These are phyloP conservation scores for Gnatocerus cornutus DNA, from an alignment of 2,888 invertebrate genomes.

Conservation along the genomic window DNA sequence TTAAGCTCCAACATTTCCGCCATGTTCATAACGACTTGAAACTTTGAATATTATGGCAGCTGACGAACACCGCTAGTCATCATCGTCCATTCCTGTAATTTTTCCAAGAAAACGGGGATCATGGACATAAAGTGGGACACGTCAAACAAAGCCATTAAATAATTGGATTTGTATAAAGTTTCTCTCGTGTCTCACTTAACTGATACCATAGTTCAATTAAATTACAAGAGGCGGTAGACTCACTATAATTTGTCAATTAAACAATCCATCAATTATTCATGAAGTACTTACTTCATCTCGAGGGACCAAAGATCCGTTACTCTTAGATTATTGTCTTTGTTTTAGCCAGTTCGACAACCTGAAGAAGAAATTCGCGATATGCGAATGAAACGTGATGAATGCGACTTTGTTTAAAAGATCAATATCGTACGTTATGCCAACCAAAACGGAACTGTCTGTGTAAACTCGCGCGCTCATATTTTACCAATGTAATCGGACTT, in stretches of 20 bases:
- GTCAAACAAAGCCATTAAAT: constrained; percentile 28
- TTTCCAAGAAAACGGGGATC: not conserved
- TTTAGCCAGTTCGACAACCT: constrained; percentile 1
- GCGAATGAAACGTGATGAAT: constrained; percentile 9
- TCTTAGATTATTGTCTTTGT: constrained; percentile 34
- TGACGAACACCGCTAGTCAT: constrained; percentile 17
- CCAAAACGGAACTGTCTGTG: not conserved
- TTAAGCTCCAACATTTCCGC: constrained; percentile 6
- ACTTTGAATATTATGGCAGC: constrained; percentile 24
- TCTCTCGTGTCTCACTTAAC: constrained; percentile 34
- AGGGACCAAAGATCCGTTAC: constrained; percentile 42
- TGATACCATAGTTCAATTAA: constrained; percentile 48
- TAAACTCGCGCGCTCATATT: no score
- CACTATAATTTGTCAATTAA: constrained; percentile 48
- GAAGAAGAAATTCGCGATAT: not conserved
- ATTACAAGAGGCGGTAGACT: constrained; percentile 43
- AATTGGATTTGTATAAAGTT: constrained; percentile 44
- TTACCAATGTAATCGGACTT: not conserved
- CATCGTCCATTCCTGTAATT: constrained; percentile 5
- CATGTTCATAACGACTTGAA: constrained; percentile 19
- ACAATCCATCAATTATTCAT: constrained; percentile 50
- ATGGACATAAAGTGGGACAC: constrained; percentile 3
- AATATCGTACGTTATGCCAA: constrained; percentile 6
- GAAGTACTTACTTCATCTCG: constrained; percentile 37
- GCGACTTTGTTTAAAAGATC: constrained; percentile 5